Percentiles rank a stretch among this genome's conserved stretches.
Conservation (phyloP, 2,113 vertebrate genomes). For the Bostrychus sinensis region DNA sequence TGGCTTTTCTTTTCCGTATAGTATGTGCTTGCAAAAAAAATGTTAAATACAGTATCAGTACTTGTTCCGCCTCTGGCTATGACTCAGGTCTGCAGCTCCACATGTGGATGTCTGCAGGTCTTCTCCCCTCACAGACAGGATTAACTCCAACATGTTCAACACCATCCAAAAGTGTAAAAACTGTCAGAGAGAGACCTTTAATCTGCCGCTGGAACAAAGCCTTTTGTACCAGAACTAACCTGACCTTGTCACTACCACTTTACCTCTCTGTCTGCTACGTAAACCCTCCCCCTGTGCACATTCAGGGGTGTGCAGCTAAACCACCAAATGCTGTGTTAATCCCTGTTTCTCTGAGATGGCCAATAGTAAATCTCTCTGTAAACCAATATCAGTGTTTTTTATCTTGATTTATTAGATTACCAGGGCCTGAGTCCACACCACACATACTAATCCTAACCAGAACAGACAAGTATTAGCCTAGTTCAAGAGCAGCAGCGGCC, state of each 20-base stretch:
- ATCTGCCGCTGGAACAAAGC: slow-evolving; percentile 95
- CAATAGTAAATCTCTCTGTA: slow-evolving; percentile 87
- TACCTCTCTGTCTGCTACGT: slow-evolving; percentile 88
- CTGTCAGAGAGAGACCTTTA: slow-evolving; percentile 91
- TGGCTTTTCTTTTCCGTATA: too few relatives aligned
- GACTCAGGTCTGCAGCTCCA: slow-evolving; percentile 34
- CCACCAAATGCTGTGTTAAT: slow-evolving; percentile 85
- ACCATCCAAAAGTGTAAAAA: slow-evolving; percentile 96
- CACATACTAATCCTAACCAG: slow-evolving; percentile 88
- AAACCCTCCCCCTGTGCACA: slow-evolving; percentile 70
- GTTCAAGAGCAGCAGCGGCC: slow-evolving; percentile 78
- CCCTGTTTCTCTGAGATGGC: slow-evolving; percentile 83
- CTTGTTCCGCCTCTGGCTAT: too few relatives aligned
- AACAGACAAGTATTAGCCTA: slow-evolving; percentile 87
- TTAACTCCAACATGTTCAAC: slow-evolving; percentile 93
- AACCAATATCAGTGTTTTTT: slow-evolving; percentile 90
- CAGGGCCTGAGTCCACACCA: slow-evolving; percentile 79
- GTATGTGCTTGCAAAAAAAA: too few relatives aligned
- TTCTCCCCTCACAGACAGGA: slow-evolving; percentile 80
- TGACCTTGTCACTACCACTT: slow-evolving; percentile 97
- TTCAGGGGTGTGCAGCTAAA: slow-evolving; percentile 65
- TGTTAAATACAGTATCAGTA: too few relatives aligned
- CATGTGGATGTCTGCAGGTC: slow-evolving; percentile 33
- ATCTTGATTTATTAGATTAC: slow-evolving; percentile 89
- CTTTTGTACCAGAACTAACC: slow-evolving; percentile 84